phyloP scores from a whole-genome alignment of 2,113 vertebrate species.

The Megaleporinus macrocephalus region DNA sequence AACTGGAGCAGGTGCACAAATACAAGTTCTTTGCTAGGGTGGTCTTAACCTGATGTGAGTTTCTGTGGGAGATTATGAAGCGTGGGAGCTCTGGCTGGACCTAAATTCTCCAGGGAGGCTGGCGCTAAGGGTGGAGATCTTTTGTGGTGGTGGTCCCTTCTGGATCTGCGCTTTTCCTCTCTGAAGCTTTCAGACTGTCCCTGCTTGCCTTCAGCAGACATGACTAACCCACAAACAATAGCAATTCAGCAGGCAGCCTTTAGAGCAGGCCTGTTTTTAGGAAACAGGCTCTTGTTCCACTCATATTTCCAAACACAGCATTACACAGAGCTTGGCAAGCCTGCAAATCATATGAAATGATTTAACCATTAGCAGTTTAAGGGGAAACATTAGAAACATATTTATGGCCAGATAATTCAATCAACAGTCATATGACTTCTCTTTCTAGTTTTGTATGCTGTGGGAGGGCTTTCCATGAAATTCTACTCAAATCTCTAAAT shows the following conservation, averaged over 20 bases:
- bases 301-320: not conserved
- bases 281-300: not conserved
- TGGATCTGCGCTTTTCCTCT: not conserved
- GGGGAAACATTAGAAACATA: not conserved
- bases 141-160: not conserved
- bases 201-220: not conserved
- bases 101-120: not conserved
- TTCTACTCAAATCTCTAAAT: not conserved
- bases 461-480: not conserved
- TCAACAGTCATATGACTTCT: not conserved
- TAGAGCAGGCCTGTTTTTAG: not conserved
- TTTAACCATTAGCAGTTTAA: not conserved
- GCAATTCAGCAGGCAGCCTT: not conserved
- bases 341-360: constrained; percentile 13
- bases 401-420: not conserved
- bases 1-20: constrained; percentile 22
- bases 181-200: not conserved
- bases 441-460: not conserved
- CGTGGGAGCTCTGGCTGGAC: not conserved
- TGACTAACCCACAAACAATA: not conserved
- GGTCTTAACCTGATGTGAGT: not conserved
- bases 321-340: not conserved
- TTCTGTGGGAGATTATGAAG: not conserved
- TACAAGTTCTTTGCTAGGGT: not conserved
- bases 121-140: not conserved